Percentiles rank a stretch among this genome's conserved stretches.
These are phyloP conservation scores for Drosophila virilis DNA, from an alignment of 1,140 invertebrate species.

Conservation along the genomic window DNA sequence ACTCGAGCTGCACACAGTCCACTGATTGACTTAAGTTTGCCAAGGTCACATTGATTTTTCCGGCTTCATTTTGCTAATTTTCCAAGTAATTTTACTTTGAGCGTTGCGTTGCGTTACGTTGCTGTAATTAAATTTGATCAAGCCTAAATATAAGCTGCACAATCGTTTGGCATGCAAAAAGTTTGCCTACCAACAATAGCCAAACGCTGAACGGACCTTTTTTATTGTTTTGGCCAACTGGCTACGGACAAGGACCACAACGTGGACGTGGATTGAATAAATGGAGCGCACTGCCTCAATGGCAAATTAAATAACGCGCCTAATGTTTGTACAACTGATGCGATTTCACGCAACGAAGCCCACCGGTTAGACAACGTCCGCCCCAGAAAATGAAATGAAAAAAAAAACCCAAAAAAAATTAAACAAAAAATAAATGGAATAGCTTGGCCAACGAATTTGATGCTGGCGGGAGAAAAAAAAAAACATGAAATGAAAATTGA, in stretches of 20 bases:
- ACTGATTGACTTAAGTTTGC: conserved; percentile 72
- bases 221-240: conserved; percentile 22
- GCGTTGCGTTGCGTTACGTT: not conserved
- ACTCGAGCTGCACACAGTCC: conserved; percentile 40
- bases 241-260: conserved; percentile 21
- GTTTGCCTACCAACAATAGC: conserved; percentile 8
- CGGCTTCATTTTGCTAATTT: conserved; percentile 44
- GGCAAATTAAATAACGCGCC: conserved; percentile 82
- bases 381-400: conserved; percentile 22
- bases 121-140: conserved; percentile 57
- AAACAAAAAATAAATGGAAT: conserved; percentile 23
- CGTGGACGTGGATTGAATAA: conserved; percentile 60
- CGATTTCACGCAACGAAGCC: conserved; percentile 75
- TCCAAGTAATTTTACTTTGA: conserved; percentile 63
- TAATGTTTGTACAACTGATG: conserved; percentile 82
- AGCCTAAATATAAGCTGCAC: conserved; percentile 34
- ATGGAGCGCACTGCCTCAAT: conserved; percentile 79
- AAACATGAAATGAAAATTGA: conserved; percentile 65
- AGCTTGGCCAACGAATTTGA: conserved; percentile 3
- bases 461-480: conserved; percentile 8
- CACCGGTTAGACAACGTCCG: conserved; percentile 49
- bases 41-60: conserved; percentile 74
- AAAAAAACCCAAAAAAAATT: conserved; percentile 4
- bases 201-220: conserved; percentile 34
- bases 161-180: conserved; percentile 35